phyloP scores from a whole-genome alignment of 2,888 invertebrate species.

The Drosophila colorata region DNA sequence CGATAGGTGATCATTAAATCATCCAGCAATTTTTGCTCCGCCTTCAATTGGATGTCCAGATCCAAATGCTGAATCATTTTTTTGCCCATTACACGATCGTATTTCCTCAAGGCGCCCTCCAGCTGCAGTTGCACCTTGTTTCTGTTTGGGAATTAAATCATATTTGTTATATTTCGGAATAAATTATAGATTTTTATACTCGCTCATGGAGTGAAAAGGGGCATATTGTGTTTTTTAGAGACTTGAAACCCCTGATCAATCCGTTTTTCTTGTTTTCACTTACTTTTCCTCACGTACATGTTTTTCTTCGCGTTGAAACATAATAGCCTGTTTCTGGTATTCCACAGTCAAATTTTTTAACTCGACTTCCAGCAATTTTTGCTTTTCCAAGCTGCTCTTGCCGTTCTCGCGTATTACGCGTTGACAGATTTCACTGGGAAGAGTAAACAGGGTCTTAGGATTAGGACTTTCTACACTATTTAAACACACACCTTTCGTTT shows the following conservation, averaged over 20 bases:
- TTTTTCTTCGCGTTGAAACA: constrained; percentile 66
- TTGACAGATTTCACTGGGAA: constrained; percentile 72
- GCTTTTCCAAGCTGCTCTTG: constrained; percentile 53
- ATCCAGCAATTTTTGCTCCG: constrained; percentile 58
- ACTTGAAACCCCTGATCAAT: too few relatives aligned
- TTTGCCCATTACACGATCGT: constrained; percentile 79
- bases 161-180: neutral
- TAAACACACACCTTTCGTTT: constrained; percentile 40
- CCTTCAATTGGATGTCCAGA: constrained; percentile 60
- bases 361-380: constrained; percentile 67
- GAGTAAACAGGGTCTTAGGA: neutral
- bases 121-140: constrained; percentile 78
- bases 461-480: neutral
- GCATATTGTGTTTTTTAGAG: too few relatives aligned
- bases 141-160: constrained; percentile 53
- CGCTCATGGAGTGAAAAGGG: too few relatives aligned
- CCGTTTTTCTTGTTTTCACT: constrained; percentile 16
- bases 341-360: constrained; percentile 48
- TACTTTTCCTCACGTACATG: constrained; percentile 80
- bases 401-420: constrained; percentile 67
- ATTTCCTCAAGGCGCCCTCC: constrained; percentile 76
- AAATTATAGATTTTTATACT: too few relatives aligned
- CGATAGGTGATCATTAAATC: constrained; percentile 68
- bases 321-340: constrained; percentile 58
- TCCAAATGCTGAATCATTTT: constrained; percentile 72